Evolutionary conservation across 1,140 invertebrate genomes (phyloP).

Genomic region (Vollenhovia emeryi): DNA sequence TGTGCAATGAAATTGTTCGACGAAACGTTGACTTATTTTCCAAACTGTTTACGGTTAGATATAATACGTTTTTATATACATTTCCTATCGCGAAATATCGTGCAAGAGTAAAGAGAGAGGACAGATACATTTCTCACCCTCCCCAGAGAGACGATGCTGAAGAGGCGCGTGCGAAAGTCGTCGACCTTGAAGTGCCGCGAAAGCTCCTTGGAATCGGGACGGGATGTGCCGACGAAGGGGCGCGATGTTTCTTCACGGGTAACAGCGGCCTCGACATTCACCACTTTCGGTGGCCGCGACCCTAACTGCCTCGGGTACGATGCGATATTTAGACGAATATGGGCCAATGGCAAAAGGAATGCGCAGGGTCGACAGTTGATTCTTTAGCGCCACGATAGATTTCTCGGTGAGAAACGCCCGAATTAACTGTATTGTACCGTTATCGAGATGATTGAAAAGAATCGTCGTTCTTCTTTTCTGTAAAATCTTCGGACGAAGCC

Average conservation of each 20-base stretch:
- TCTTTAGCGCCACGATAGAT: conserved; percentile 18
- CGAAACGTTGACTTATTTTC: not conserved
- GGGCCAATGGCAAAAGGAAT: conserved; percentile 36
- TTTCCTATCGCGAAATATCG: not conserved
- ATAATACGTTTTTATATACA: not conserved
- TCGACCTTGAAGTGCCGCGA: not conserved
- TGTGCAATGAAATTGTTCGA: not conserved
- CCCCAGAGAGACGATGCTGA: not conserved
- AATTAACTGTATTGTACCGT: not conserved
- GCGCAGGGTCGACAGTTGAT: conserved; percentile 36
- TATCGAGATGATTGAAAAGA: not conserved
- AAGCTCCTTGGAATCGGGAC: not conserved
- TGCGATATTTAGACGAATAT: conserved; percentile 51
- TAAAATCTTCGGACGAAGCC: not conserved
- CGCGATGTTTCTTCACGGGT: not conserved
- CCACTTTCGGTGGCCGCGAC: conserved; percentile 44
- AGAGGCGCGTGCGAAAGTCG: not conserved
- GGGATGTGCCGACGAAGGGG: not conserved
- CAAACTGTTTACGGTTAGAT: not conserved
- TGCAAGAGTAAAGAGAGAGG: not conserved
- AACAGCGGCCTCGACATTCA: conserved; percentile 17
- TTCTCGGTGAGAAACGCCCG: not conserved
- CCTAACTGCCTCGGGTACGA: conserved; percentile 12
- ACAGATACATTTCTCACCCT: not conserved
- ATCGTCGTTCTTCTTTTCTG: not conserved